Evolutionary conservation across 2,888 invertebrate genomes (phyloP), one percentile per base, ranked within the genome.

Genomic region (Eremobia ochroleuca): DNA sequence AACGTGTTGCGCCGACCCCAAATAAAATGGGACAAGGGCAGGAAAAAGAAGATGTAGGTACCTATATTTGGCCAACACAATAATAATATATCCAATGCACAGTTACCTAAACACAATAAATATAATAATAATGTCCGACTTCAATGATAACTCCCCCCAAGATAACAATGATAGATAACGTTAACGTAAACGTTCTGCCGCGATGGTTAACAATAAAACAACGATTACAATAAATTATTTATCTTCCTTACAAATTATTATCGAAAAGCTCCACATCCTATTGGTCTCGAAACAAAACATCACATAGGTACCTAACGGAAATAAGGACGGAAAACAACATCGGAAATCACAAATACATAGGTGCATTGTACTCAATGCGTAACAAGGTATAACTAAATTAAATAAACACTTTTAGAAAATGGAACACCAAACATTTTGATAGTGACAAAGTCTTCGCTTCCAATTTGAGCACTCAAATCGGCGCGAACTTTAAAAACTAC

Each of bases 401-500:
- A 58, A 21, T 58, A 76, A 67, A 25, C 37, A 55, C 6, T n/a
- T 43, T 4, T 70, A 77, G 5, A 73, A 69, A 70, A 73, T 64
- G n/a, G 34, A 71, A 62, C 61, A 73, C 15, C 21, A 52, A 59
- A 66, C 43, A 78, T 61, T 70, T 66, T 59, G 28, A 37, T 13
- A 37, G 15, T 58, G n/a, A 31, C 34, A 62, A 74, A 80, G 74
- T n/a, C 71, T 49, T 40, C 71, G 58, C 71, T 52, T 71, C 76
- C 72, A 73, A 84, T 81, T 85, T 82, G 72, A 70, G 52, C 37
- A 65, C 18, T 75, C 73, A 83, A 83, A 79, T 61, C 84, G 90
- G 93, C 94, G 94, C 94, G 90, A 92, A 93, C 76, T 91, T 94
- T 90, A 73, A 92, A 94, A 92, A 69, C 73, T 62, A 66, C 25